Conservation (phyloP, 1,140 invertebrate species). For the Pseudomyrmex concolor region DNA sequence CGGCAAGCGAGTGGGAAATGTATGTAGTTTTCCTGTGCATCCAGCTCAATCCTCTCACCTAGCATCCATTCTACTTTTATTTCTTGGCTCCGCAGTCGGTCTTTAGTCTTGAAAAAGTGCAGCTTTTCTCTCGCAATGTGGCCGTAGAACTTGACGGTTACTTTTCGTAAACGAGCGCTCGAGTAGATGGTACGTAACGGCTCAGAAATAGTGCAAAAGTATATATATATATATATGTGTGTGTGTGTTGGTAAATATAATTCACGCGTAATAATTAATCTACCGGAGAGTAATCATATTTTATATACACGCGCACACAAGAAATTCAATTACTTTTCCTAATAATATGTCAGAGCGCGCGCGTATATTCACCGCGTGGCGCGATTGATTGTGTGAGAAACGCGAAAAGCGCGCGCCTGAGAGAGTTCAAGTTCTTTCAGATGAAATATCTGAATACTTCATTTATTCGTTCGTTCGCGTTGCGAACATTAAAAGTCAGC, state of each 20-base stretch:
- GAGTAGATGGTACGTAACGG: neutral
- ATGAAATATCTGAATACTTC: conserved; percentile 26
- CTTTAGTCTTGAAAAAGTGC: conserved; percentile 32
- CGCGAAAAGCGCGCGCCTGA: conserved; percentile 1
- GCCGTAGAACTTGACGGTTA: neutral
- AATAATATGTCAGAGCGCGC: neutral
- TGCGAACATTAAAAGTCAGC: conserved; percentile 43
- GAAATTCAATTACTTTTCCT: conserved; percentile 1
- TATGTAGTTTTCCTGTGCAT: conserved; percentile 34
- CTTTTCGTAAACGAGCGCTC: conserved; percentile 1
- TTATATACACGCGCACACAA: neutral
- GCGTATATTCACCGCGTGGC: too few species aligned
- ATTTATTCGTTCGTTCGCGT: conserved; percentile 27
- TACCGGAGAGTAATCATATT: neutral
- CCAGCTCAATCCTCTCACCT: conserved; percentile 19
- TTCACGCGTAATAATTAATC: neutral
- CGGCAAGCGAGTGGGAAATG: conserved; percentile 23
- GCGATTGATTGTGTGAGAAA: neutral
- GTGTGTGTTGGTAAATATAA: neutral
- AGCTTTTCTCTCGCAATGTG: neutral
- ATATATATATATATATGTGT: neutral
- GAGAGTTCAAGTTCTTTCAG: conserved; percentile 15
- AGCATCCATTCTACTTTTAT: conserved; percentile 25
- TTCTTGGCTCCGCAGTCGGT: conserved; percentile 18
- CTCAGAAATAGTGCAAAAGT: too few species aligned